phyloP scores from a whole-genome alignment of 2,113 vertebrate genomes.

The Barbus barbus region DNA sequence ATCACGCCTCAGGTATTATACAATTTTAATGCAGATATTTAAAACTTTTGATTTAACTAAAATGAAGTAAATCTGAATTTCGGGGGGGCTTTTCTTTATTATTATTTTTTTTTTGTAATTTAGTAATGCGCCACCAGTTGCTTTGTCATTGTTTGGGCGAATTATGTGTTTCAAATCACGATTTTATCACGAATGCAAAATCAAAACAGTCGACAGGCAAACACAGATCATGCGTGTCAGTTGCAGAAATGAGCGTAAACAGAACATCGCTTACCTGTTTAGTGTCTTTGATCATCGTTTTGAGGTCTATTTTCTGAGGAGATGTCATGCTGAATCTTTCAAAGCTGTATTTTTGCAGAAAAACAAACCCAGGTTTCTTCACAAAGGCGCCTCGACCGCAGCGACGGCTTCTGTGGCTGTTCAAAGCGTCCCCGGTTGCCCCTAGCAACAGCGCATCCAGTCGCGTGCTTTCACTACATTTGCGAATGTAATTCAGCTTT shows the following conservation, averaged over 20 bases:
- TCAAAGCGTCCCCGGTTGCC: constrained; percentile 58
- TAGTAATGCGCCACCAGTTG: not conserved
- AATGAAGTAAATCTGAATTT: no score
- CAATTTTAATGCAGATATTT: no score
- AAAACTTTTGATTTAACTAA: no score
- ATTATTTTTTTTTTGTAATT: no score
- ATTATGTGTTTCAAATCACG: not conserved
- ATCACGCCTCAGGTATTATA: not conserved
- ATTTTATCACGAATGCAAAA: not conserved
- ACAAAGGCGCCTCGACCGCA: constrained; percentile 9
- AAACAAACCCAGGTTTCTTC: not conserved
- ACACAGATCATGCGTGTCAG: not conserved
- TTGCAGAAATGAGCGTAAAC: constrained; percentile 22
- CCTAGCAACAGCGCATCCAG: constrained; percentile 46
- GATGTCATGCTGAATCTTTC: constrained; percentile 51
- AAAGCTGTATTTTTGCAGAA: not conserved
- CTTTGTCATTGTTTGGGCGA: not conserved
- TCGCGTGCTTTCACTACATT: not conserved
- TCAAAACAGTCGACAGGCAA: not conserved
- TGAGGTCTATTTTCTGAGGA: constrained; percentile 55
- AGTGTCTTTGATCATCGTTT: constrained; percentile 56
- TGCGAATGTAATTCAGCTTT: not conserved
- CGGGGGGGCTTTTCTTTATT: no score
- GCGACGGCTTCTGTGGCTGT: constrained; percentile 4
- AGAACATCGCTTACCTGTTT: constrained; percentile 51